A percentile compares a stretch with the other conserved stretches of the same genome.
Conservation (phyloP, 2,888 invertebrate species). For the Xanthorhoe spadicearia region DNA sequence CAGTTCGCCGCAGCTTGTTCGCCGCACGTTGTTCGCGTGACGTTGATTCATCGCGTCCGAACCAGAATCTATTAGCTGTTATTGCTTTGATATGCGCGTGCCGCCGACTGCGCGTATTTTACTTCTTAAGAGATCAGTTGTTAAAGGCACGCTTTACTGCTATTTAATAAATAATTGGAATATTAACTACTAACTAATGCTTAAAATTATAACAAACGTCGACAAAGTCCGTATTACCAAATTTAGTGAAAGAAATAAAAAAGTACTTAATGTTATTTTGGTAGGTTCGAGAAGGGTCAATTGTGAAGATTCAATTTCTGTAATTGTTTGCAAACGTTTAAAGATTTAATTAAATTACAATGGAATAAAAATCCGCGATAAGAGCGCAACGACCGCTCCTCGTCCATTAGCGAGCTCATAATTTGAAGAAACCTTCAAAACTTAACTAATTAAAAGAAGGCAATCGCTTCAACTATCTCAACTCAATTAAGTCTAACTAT, state of each 20-base stretch:
- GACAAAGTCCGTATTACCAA: no score
- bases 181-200: no score
- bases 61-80: conserved; percentile 2
- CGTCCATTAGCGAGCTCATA: conserved; percentile 22
- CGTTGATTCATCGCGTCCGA: conserved; percentile 4
- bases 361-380: background rate
- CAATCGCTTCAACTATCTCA: conserved; percentile 29
- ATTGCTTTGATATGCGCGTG: background rate
- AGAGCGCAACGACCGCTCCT: conserved; percentile 7
- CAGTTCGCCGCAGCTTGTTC: background rate
- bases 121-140: background rate
- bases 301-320: background rate
- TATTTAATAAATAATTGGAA: no score
- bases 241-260: no score
- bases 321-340: conserved; percentile 1
- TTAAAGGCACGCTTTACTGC: background rate
- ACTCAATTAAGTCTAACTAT: conserved; percentile 30
- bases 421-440: conserved; percentile 27
- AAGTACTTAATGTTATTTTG: no score
- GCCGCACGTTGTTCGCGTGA: background rate
- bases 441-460: conserved; percentile 31
- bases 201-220: no score
- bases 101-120: background rate
- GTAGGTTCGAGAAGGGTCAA: no score
- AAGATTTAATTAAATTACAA: conserved; percentile 4